Conservation (phyloP, 2,113 vertebrate genomes). For the Crotalus horridus region DNA sequence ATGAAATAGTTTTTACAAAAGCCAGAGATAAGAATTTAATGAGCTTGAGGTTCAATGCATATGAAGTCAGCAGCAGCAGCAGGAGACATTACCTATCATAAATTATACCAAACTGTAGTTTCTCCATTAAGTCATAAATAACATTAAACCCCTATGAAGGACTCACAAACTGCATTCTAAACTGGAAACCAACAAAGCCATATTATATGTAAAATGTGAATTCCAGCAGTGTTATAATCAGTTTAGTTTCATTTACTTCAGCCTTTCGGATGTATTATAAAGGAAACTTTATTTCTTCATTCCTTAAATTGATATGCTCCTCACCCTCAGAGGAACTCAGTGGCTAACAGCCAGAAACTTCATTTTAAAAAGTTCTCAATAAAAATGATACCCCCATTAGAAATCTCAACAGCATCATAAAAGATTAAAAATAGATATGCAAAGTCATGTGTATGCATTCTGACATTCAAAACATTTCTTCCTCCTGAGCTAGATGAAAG, state of each 20-base stretch:
- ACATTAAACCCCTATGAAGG: background rate
- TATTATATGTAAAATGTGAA: background rate
- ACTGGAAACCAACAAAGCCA: background rate
- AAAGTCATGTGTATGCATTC: background rate
- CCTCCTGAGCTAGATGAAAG: background rate
- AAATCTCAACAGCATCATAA: background rate
- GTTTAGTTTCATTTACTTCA: background rate
- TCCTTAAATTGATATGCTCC: background rate
- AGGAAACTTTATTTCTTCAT: background rate
- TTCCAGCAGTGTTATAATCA: background rate
- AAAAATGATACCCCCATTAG: background rate
- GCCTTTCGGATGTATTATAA: background rate
- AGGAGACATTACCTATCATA: background rate
- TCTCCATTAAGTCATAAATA: background rate
- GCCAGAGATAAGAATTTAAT: background rate
- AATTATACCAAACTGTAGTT: background rate
- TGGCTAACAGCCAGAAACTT: background rate
- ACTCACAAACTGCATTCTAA: background rate
- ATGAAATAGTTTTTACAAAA: background rate
- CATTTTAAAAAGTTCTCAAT: background rate
- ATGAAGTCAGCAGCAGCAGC: background rate
- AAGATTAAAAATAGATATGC: background rate
- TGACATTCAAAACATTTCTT: background rate
- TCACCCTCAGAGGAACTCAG: background rate
- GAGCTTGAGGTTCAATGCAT: background rate